Conservation (phyloP, 2,797 vertebrate species). For the Hypotaenidia philippensis region DNA sequence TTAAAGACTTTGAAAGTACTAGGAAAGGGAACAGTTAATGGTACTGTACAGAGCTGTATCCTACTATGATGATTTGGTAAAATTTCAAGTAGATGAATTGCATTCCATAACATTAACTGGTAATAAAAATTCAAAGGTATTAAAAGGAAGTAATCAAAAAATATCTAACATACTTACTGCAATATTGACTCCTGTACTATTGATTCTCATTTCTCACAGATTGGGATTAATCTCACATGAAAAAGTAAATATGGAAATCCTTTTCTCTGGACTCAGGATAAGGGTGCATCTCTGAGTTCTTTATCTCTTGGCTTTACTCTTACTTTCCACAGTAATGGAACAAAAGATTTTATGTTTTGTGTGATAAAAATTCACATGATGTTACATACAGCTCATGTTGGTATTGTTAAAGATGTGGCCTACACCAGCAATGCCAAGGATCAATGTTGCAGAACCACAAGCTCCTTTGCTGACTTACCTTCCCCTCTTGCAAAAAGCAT, state of each 20-base stretch:
- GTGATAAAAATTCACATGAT: neutral
- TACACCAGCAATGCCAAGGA: neutral
- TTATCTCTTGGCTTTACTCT: neutral
- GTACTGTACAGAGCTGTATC: neutral
- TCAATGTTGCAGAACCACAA: neutral
- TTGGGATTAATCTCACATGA: neutral
- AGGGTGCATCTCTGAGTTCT: neutral
- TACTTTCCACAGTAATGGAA: neutral
- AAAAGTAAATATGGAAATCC: neutral
- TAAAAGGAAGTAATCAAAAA: neutral
- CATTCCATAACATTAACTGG: neutral
- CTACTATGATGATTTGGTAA: neutral
- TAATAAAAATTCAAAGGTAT: neutral
- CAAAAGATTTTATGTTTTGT: neutral
- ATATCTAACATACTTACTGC: neutral
- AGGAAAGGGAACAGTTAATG: neutral
- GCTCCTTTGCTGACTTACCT: neutral
- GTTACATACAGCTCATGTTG: neutral
- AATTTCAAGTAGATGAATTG: neutral
- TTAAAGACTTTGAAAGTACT: neutral
- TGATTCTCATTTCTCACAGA: neutral
- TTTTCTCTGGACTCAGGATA: neutral
- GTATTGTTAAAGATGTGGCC: neutral
- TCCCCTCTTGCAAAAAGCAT: neutral
- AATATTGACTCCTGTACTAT: neutral